Conservation (phyloP, 2,888 invertebrate genomes). For the Lissocephala sabroskyi region DNA sequence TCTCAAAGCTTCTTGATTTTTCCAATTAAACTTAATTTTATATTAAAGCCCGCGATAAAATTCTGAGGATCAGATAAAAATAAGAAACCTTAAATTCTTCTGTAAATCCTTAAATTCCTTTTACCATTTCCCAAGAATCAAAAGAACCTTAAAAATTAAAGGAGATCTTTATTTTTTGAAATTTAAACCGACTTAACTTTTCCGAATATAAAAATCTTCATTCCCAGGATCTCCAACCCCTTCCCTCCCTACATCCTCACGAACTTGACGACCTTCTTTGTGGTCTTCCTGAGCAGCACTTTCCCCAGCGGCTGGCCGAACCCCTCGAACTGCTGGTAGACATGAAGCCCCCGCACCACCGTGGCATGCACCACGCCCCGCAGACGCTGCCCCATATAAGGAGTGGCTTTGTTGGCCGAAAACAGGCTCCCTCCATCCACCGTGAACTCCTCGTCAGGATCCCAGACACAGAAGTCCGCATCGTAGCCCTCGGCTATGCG, state of each 20-base stretch:
- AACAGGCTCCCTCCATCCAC: conserved; percentile 76
- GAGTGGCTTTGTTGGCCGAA: conserved; percentile 82
- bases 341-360: conserved; percentile 77
- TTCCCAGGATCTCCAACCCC: too few species aligned
- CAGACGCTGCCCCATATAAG: conserved; percentile 77
- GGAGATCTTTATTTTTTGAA: too few species aligned
- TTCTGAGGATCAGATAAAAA: too few species aligned
- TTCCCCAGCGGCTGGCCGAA: conserved; percentile 71
- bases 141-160: too few species aligned
- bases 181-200: too few species aligned
- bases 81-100: too few species aligned
- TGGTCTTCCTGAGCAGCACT: conserved; percentile 64
- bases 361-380: conserved; percentile 79
- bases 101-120: too few species aligned
- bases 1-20: too few species aligned
- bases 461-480: conserved; percentile 82
- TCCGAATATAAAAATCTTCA: too few species aligned
- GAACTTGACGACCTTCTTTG: conserved; percentile 69
- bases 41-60: too few species aligned
- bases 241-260: conserved; percentile 53
- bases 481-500: conserved; percentile 77
- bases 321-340: conserved; percentile 73
- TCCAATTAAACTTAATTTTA: too few species aligned
- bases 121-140: too few species aligned
- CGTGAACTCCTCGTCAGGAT: conserved; percentile 77